Conservation (phyloP, 2,797 vertebrate species). For the Columba guinea region DNA sequence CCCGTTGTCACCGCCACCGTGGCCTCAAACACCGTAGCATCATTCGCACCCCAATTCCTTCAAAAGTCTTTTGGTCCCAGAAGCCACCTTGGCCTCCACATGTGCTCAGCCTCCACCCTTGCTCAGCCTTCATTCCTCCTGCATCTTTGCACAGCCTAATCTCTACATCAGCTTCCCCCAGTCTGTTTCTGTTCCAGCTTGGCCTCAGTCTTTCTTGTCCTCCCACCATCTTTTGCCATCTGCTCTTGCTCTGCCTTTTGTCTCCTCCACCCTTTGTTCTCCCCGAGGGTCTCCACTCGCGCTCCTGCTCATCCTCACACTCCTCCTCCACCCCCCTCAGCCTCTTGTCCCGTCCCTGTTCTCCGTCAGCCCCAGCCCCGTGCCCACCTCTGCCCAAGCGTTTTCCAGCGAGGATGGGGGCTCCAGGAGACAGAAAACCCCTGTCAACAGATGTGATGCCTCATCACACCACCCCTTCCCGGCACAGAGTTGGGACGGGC, state of each 20-base stretch:
- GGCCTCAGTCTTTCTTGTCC: background rate
- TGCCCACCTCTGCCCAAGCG: fast-evolving
- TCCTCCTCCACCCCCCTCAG: background rate
- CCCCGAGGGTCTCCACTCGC: background rate
- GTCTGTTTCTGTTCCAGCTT: background rate
- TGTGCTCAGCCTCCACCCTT: too few relatives aligned
- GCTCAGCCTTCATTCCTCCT: background rate
- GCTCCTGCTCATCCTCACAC: background rate
- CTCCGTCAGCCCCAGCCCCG: fast-evolving
- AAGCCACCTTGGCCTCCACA: background rate
- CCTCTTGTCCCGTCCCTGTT: background rate
- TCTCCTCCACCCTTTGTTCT: background rate
- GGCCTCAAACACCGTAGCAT: background rate
- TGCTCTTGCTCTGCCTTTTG: background rate
- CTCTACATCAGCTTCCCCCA: background rate
- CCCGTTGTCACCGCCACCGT: fast-evolving
- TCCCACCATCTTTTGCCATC: background rate
- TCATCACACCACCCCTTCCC: background rate
- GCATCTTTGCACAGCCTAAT: fast-evolving
- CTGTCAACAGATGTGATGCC: fast-evolving
- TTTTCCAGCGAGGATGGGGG: fast-evolving
- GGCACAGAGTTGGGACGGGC: background rate
- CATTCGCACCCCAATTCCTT: background rate
- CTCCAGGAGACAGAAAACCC: background rate
- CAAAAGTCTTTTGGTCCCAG: background rate